phyloP scores from a whole-genome alignment of 2,797 vertebrate species.

The Phoxinus dragarum region DNA sequence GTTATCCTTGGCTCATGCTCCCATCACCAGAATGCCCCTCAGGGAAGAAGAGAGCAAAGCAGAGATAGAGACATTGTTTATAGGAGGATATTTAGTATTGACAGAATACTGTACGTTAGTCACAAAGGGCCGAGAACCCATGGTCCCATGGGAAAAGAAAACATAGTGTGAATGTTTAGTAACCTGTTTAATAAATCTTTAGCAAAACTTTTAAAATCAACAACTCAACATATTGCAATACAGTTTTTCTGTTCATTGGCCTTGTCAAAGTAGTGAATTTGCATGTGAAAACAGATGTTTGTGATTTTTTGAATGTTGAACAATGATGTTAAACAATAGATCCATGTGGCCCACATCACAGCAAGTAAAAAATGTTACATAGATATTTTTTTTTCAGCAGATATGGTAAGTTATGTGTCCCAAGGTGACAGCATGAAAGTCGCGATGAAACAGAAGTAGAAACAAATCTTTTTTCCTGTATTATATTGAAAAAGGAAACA shows the following conservation, averaged over 20 bases:
- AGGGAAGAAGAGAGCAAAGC: neutral
- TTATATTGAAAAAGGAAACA: neutral
- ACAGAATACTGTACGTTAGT: conserved; percentile 26
- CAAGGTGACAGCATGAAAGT: neutral
- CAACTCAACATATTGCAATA: neutral
- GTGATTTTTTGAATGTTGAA: neutral
- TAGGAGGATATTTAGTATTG: conserved; percentile 15
- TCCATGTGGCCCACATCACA: neutral
- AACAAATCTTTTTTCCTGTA: neutral
- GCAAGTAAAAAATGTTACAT: neutral
- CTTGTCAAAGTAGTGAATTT: neutral
- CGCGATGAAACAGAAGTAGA: neutral
- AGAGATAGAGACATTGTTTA: conserved; percentile 13
- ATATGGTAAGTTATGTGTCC: neutral
- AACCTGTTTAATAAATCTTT: neutral
- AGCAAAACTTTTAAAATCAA: neutral
- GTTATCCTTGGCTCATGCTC: conserved; percentile 7
- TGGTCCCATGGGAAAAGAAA: conserved; percentile 25
- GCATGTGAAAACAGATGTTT: neutral
- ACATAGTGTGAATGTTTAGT: neutral
- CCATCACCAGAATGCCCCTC: neutral
- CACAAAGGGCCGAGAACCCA: conserved; percentile 14
- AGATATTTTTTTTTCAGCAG: neutral
- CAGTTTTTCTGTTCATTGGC: neutral
- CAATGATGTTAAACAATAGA: neutral